Conservation (phyloP, 2,888 invertebrate species). For the Troides aeacus region DNA sequence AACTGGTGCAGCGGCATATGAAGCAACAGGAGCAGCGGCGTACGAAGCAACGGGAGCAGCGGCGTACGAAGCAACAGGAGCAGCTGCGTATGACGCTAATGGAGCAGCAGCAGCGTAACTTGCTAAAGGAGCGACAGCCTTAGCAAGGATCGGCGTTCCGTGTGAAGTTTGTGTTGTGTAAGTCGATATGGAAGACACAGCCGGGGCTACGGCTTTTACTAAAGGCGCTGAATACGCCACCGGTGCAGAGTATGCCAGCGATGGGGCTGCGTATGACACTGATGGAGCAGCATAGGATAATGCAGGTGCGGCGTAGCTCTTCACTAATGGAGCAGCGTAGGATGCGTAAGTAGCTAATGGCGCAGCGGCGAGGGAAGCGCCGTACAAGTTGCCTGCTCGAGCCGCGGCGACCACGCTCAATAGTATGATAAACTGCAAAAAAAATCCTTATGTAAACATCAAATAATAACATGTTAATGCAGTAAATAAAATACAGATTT, state of each 20-base stretch:
- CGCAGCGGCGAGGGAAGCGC: conserved; percentile 63
- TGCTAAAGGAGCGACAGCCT: conserved; percentile 47
- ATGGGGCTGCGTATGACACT: conserved; percentile 39
- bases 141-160: conserved; percentile 42
- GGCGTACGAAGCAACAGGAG: conserved; percentile 66
- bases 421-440: conserved; percentile 77
- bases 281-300: conserved; percentile 48
- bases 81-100: conserved; percentile 68
- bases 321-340: conserved; percentile 60
- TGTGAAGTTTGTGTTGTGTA: conserved; percentile 48
- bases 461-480: too few relatives aligned
- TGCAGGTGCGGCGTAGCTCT: conserved; percentile 49
- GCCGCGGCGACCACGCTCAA: conserved; percentile 80
- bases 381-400: conserved; percentile 77
- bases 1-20: conserved; percentile 62
- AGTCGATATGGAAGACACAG: conserved; percentile 44
- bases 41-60: conserved; percentile 66
- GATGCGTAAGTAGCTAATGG: conserved; percentile 42
- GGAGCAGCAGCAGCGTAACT: conserved; percentile 68
- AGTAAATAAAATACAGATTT: not conserved
- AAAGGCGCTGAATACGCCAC: conserved; percentile 70
- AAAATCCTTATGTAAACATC: not conserved
- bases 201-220: conserved; percentile 43
- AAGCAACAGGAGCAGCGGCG: conserved; percentile 61
- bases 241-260: conserved; percentile 53